These are phyloP conservation scores for Aphyosemion australe DNA, from an alignment of 2,113 vertebrate species.

Conservation along the genomic window DNA sequence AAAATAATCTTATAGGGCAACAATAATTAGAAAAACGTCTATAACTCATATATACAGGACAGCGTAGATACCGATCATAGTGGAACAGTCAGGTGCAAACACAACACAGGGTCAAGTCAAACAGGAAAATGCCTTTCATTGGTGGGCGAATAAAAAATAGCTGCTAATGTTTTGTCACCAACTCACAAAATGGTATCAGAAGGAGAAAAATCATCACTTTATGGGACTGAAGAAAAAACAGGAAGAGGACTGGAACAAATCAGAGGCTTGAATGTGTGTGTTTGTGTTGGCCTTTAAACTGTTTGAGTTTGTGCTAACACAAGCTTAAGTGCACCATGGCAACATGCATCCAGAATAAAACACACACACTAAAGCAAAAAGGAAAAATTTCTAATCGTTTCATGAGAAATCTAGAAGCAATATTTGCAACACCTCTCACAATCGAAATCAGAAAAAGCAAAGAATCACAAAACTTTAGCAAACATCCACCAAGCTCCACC, in stretches of 20 bases:
- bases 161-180: neutral
- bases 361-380: neutral
- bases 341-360: neutral
- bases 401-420: slow-evolving; percentile 8
- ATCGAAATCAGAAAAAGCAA: no score
- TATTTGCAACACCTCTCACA: neutral
- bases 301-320: neutral
- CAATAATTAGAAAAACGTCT: no score
- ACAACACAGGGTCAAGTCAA: no score
- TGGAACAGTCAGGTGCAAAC: no score
- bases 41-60: no score
- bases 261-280: slow-evolving; percentile 35
- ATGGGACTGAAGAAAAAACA: slow-evolving; percentile 42
- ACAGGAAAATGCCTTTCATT: neutral
- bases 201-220: slow-evolving; percentile 31
- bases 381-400: neutral
- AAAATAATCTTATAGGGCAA: no score
- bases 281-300: slow-evolving; percentile 9
- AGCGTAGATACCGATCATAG: no score
- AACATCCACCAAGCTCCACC: slow-evolving; percentile 13
- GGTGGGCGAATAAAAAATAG: neutral
- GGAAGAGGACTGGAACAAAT: slow-evolving; percentile 30
- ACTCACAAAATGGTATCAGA: slow-evolving; percentile 18
- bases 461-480: neutral
- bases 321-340: slow-evolving; percentile 1